Evolutionary conservation across 2,888 invertebrate genomes (phyloP).

Genomic region (Philhelius pedissequus): DNA sequence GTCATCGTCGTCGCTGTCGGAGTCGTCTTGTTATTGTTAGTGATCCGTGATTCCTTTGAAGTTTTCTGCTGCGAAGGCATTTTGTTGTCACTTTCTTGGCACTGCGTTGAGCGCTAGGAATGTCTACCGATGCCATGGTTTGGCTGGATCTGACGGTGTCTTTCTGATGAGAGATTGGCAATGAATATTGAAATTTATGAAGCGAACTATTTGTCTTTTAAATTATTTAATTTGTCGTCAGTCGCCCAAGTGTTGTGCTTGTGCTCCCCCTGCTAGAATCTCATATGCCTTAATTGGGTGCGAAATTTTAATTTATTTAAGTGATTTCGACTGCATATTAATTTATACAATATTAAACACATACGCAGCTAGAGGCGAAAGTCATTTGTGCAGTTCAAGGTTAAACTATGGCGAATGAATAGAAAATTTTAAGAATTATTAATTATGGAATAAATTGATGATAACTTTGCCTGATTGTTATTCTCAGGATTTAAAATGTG

Average conservation of each 20-base stretch:
- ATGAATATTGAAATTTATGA: conserved; percentile 64
- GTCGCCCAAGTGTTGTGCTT: neutral
- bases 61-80: conserved; percentile 41
- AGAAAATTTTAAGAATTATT: too few relatives aligned
- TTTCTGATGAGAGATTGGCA: conserved; percentile 44
- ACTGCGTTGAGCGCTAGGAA: conserved; percentile 13
- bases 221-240: conserved; percentile 62
- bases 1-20: neutral
- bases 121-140: conserved; percentile 9
- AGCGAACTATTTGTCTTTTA: conserved; percentile 44
- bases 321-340: neutral
- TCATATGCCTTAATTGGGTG: conserved; percentile 57
- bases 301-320: conserved; percentile 26
- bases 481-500: too few relatives aligned
- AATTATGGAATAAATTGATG: too few relatives aligned
- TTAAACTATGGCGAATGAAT: neutral
- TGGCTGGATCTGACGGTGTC: neutral
- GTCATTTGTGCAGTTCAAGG: conserved; percentile 29
- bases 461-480: too few relatives aligned
- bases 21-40: conserved; percentile 23
- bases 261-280: neutral
- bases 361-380: neutral
- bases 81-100: conserved; percentile 55
- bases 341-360: too few relatives aligned
- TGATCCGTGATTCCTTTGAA: conserved; percentile 68